Evolutionary conservation across 2,113 vertebrate species (phyloP), one percentile per base, ranked within the genome.

Genomic region (Vicugna pacos): DNA sequence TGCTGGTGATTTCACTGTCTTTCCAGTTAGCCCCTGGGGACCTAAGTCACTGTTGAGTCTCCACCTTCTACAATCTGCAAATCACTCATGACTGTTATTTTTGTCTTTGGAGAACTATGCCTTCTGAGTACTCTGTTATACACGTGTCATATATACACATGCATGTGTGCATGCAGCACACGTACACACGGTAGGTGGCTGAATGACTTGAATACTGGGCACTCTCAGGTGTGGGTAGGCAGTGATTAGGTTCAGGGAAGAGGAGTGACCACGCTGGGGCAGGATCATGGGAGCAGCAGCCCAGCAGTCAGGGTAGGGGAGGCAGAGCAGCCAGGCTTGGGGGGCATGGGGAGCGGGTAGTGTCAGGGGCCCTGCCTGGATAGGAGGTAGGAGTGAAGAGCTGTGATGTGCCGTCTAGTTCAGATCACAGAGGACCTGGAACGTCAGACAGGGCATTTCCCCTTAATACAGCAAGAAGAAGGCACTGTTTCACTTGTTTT

Each of bases 401-500:
- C 10, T 14, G 16, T 19, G 30, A 1, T 1, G 0, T 38, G 8
- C 38, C 7, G 14, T 82, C 48, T 69, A 46, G 30, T 35, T 30
- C 54, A 35, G 50, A 64, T 32, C 32, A 9, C 16, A 26, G 48
- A 69, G 77, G n/a, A 56, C 54, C 83, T 89, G 28, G 56, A 26
- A 32, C 75, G 32, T 28, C 10, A 2, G 64, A 4, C 56, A n/a
- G 30, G 52, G 14, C 30, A 35, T 50, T 92, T 48, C 1, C 1
- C 52, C 32, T 73, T 93, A 42, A 94, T 64, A 52, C 15, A 62
- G 15, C 56, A 62, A 67, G 85, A 75, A 83, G 42, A 69, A 85
- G 58, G 50, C 1, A 0, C 35, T 48, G 6, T n/a, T 50, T 48
- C 1, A 72, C 28, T 28, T 80, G 20, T 58, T 77, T 32, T 22